Percentiles rank a stretch among this genome's conserved stretches.
Evolutionary conservation across 2,113 vertebrate genomes (phyloP).

Genomic region (Parus major): DNA sequence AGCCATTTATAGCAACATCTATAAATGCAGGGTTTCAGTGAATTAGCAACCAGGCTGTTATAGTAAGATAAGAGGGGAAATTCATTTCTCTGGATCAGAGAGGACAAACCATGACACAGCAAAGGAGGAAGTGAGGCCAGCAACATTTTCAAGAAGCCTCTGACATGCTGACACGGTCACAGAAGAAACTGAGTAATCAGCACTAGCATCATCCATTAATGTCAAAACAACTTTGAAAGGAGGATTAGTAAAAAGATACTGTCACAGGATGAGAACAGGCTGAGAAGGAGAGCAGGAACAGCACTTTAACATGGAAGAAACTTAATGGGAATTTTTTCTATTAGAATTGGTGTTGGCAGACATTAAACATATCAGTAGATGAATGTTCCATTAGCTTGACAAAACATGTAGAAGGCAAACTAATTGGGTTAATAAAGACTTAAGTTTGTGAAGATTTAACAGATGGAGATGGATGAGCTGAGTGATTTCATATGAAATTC

Average conservation of each 20-base stretch:
- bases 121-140: constrained; percentile 19
- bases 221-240: neutral
- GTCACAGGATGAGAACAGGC: neutral
- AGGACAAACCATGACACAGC: constrained; percentile 36
- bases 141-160: neutral
- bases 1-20: constrained; percentile 52
- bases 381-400: neutral
- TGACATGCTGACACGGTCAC: neutral
- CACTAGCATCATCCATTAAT: neutral
- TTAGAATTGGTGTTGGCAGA: neutral
- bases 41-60: constrained; percentile 49
- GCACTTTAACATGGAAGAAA: neutral
- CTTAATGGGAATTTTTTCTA: neutral
- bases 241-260: neutral
- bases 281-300: neutral
- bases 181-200: neutral
- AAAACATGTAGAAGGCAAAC: neutral
- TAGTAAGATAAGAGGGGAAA: constrained; percentile 44
- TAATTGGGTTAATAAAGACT: neutral
- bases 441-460: neutral
- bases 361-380: neutral
- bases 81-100: constrained; percentile 19
- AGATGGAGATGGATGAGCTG: neutral
- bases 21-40: constrained; percentile 22
- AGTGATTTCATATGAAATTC: neutral